Base-by-base conservation (phyloP, 2,888 invertebrate species). In the Drosophila fulvimacula region DNA sequence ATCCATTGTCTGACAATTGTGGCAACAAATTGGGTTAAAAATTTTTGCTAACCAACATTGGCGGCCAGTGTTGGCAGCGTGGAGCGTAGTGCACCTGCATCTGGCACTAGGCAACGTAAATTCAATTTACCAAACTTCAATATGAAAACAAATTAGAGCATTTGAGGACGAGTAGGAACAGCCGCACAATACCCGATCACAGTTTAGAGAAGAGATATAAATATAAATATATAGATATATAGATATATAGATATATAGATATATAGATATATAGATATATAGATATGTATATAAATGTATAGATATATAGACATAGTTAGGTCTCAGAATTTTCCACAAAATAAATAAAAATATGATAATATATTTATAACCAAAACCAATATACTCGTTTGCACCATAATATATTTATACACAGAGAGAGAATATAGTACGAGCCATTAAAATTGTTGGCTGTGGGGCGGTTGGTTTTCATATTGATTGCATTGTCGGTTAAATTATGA, bases 21-120 rank as follows among this genome's bases (percentile, higher is more conserved):
- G 59, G 48, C 52, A 69, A 41, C 64, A 75, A 74, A 65, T 65
- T 79, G 55, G 61, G 60, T 69, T 64, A 52, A 46, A 51, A 42
- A 41, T 59, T 59, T 30, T 34, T 51, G 21, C 39, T 21, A 38
- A 17, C 41, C 41, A 39, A 41, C 55, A 39, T 41, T 42, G 55
- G 39, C 30, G 11, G 30, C 38, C 67, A 66, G 64, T 41, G 39
- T 15, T 41, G 68, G 3, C 30, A 41, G 17, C 15, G 30, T 55
- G 30, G 19, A 30, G 9, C 36, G 19, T 30, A 46, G 36, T 38
- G 34, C 56, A 57, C 24, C 38, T 64, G 21, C 65, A 51, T 17
- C 41, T 51, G 65, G 34, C 34, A 27, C 11, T 34, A 9, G 42
- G 34, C 10, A 6, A 17, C 19, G 19, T 36, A n/a, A 41, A 64